Evolutionary conservation across 2,113 vertebrate genomes (phyloP).

Genomic region (Opisthocomus hoazin): DNA sequence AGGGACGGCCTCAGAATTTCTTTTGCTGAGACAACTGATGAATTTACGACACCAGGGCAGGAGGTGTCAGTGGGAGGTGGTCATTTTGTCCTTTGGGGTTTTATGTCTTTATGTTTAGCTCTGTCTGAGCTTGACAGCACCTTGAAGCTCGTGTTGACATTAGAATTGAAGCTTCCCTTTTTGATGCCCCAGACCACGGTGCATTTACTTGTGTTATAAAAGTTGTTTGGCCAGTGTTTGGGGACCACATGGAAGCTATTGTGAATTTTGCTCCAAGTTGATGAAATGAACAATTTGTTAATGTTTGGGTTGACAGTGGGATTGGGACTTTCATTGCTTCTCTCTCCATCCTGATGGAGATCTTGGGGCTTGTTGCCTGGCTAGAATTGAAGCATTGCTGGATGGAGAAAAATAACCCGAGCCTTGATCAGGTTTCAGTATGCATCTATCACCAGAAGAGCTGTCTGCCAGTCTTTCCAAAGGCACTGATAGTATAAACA

Average conservation of each 20-base stretch:
- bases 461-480: conserved; percentile 47
- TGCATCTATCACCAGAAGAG: conserved; percentile 42
- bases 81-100: not conserved
- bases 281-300: conserved; percentile 3
- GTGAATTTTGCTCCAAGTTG: not conserved
- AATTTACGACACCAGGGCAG: not conserved
- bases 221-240: not conserved
- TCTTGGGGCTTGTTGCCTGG: conserved; percentile 37
- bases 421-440: conserved; percentile 44
- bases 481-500: conserved; percentile 49
- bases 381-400: conserved; percentile 26
- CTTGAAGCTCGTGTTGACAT: not conserved
- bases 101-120: not conserved
- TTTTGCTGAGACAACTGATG: not conserved
- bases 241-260: conserved; percentile 6
- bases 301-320: not conserved
- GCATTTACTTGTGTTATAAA: not conserved
- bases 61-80: not conserved
- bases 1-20: not conserved
- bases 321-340: not conserved
- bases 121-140: not conserved
- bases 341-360: conserved; percentile 19
- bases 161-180: not conserved
- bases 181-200: accelerated
- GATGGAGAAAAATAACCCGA: conserved; percentile 6